Evolutionary conservation across 2,888 invertebrate species (phyloP).

Genomic region (Nephrotoma flavescens): DNA sequence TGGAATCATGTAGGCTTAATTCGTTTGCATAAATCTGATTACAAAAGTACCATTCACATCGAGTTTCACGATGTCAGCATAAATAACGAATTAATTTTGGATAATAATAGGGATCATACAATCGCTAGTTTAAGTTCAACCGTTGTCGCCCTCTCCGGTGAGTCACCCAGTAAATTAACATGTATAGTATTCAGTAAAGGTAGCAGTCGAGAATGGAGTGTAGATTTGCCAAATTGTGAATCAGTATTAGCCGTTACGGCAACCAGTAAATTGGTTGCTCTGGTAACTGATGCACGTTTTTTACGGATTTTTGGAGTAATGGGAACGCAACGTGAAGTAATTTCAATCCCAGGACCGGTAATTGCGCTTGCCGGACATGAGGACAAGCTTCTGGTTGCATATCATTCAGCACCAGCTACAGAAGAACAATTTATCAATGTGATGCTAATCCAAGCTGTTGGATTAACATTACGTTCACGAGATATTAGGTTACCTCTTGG

Average conservation of each 20-base stretch:
- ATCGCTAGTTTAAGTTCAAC: conserved; percentile 75
- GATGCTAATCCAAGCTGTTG: conserved; percentile 36
- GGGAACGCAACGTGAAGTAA: conserved; percentile 68
- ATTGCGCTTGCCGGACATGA: conserved; percentile 49
- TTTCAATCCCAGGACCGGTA: conserved; percentile 57
- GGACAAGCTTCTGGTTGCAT: conserved; percentile 46
- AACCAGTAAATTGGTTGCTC: conserved; percentile 59
- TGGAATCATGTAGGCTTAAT: conserved; percentile 94
- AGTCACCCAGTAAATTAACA: conserved; percentile 53
- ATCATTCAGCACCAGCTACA: conserved; percentile 42
- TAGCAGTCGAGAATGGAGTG: conserved; percentile 77
- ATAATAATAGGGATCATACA: conserved; percentile 70
- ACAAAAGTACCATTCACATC: conserved; percentile 75
- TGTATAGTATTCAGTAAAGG: conserved; percentile 56
- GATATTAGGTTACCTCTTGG: conserved; percentile 48
- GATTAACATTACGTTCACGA: conserved; percentile 33
- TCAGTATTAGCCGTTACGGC: conserved; percentile 50
- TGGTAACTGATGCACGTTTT: conserved; percentile 57
- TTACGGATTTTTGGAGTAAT: conserved; percentile 71
- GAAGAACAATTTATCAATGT: conserved; percentile 40
- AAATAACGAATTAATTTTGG: conserved; percentile 80
- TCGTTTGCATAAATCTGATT: conserved; percentile 54
- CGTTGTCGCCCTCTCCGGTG: conserved; percentile 65
- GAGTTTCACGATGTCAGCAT: conserved; percentile 87
- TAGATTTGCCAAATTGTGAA: conserved; percentile 63